Base-by-base conservation (phyloP, 2,888 invertebrate genomes). In the Noctua janthe region DNA sequence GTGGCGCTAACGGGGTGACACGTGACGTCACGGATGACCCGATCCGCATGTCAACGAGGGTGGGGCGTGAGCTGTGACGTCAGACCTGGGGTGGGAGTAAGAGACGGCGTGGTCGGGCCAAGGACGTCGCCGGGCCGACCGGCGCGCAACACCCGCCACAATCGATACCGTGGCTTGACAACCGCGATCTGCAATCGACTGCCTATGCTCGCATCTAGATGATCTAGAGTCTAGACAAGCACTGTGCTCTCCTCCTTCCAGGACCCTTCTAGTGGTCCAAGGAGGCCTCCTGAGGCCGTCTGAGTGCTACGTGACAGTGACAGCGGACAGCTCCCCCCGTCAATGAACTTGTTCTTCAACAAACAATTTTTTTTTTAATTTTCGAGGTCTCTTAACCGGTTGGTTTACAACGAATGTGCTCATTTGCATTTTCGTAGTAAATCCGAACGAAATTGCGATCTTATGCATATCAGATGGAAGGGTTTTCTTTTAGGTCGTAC, bases 51-150 rank as follows among this genome's bases (percentile, higher is more conserved):
- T 92, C 92, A 92, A 91, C 89, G 91, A 92, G 95, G 93, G 94
- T 91, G 93, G 92, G 93, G 88, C 85, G 94, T 95, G 95, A 94
- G 93, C 86, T 84, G 94, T 96, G 96, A 96, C 96, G 96, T 96
- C 95, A 95, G 91, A 79, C 80, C 83, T 80, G 88, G 89, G 90
- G 91, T 90, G 93, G 93, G 91, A 91, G 91, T 91, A 90, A 88
- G 92, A 94, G 95, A 94, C 94, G 94, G 93, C 93, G 92, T 93
- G 94, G 93, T 93, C 89, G 94, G 95, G 95, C 96, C 97, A 97
- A 97, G 97, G 97, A 94, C 97, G 96, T 96, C 96, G 94, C 96
- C 96, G 92, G 94, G 96, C 95, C 96, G 96, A 96, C 96, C 92
- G 94, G 91, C 94, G 94, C 95, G 95, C 94, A 94, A 96, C 96